These are phyloP conservation scores for Morelia viridis DNA, from an alignment of 2,797 vertebrate genomes.

Conservation along the genomic window DNA sequence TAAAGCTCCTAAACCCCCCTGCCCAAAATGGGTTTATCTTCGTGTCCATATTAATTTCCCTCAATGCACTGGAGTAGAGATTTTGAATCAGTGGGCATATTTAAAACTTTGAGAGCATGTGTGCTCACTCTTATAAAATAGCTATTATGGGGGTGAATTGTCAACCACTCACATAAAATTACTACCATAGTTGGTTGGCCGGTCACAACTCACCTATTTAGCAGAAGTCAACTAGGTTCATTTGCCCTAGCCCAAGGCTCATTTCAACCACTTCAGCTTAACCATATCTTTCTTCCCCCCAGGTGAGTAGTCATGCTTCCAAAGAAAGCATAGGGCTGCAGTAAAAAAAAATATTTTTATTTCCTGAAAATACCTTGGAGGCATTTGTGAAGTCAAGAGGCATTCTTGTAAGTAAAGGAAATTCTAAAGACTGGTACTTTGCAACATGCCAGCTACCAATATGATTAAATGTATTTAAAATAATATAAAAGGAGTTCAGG, in stretches of 20 bases:
- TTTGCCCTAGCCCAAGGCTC: not conserved
- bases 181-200: not conserved
- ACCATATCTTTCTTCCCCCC: not conserved
- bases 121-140: not conserved
- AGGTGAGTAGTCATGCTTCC: not conserved
- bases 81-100: not conserved
- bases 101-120: not conserved
- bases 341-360: not conserved
- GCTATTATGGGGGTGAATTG: not conserved
- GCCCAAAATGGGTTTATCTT: not conserved
- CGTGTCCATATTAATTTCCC: not conserved
- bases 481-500: not conserved
- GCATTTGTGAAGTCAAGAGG: not conserved
- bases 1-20: not conserved
- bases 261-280: not conserved
- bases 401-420: not conserved
- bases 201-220: not conserved
- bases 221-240: not conserved
- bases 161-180: not conserved
- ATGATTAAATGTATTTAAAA: not conserved
- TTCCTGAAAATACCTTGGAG: not conserved
- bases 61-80: not conserved
- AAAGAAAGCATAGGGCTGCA: not conserved
- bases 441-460: not conserved
- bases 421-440: not conserved